Evolutionary conservation across 2,888 invertebrate species (phyloP), one percentile per base, ranked within the genome.

Genomic region (Steinernema carpocapsae): DNA sequence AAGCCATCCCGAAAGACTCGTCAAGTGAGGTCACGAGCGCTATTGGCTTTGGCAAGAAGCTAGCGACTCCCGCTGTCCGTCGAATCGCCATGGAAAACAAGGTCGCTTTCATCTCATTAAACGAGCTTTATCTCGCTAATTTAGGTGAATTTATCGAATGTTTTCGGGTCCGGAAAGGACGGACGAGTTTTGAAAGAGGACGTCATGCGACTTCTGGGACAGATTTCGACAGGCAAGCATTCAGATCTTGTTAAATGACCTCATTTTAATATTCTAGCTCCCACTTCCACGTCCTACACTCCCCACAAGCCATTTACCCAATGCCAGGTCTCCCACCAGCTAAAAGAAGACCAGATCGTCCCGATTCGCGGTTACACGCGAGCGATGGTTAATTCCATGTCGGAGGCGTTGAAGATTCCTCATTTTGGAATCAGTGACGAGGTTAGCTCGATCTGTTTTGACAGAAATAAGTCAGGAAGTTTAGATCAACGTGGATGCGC

Each of bases 341-440:
- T 83, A n/a, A 76, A 75, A 19, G 80, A 82, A 73, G 87, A 87
- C 76, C 73, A 75, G 14, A 74, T 78, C 7, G 84, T 86, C 7
- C 87, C 87, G 7, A 84, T 87, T 22, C 83, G 86, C 37, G 87
- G 87, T 26, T 87, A 87, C 85, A 91, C 91, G 26, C 94, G 93
- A 88, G 93, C 93, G 1, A 99, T 99, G 99, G 92, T 94, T 75
- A 96, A 94, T 89, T 92, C 94, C 0, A 99, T 99, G 99, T 93
- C 93, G 0, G 92, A 85, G 72, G 83, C 88, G 7, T 77, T 86
- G 37, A 80, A 80, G 71, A 88, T 88, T 42, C 88, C 88, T 1
- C 95, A 96, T 87, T 96, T 99, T 87, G 93, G 93, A 2, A 96
- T 95, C 88, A 92, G 88, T 78, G 99, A 99, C 87, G 97, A 99